phyloP scores from a whole-genome alignment of 1,140 invertebrate genomes.

The Lepidurus packardi region DNA sequence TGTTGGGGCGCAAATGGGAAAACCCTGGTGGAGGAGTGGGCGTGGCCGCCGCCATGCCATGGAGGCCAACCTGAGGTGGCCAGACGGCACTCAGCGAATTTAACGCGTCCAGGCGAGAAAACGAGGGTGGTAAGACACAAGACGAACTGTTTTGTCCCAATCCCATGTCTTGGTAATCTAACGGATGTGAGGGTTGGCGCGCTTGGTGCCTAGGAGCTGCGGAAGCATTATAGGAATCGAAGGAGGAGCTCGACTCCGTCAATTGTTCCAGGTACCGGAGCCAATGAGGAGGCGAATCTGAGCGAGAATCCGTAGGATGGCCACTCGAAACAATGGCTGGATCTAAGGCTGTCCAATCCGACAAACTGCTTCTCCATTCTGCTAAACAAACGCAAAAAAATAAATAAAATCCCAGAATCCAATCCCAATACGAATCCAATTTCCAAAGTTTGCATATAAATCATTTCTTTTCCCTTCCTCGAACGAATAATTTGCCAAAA shows the following conservation, averaged over 20 bases:
- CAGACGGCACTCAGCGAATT: constrained; percentile 31
- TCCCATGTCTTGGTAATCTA: constrained; percentile 30
- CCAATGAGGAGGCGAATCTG: constrained; percentile 49
- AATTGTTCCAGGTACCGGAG: constrained; percentile 50
- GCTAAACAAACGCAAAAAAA: constrained; percentile 17
- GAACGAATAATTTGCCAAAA: background rate
- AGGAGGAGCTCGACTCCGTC: constrained; percentile 44
- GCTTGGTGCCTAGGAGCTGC: constrained; percentile 32
- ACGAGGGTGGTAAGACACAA: background rate
- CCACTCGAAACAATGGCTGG: constrained; percentile 72
- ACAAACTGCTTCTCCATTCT: constrained; percentile 38
- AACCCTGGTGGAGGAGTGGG: constrained; percentile 34
- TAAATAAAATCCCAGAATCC: background rate
- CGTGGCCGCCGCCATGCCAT: constrained; percentile 15
- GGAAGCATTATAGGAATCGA: constrained; percentile 35
- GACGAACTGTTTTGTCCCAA: constrained; percentile 28
- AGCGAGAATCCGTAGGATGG: constrained; percentile 40
- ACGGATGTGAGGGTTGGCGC: constrained; percentile 23
- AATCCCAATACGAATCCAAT: background rate
- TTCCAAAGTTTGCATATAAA: too few relatives aligned
- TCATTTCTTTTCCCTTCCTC: too few relatives aligned
- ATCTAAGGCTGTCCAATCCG: constrained; percentile 77
- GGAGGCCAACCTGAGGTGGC: constrained; percentile 29
- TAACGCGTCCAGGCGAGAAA: constrained; percentile 27
- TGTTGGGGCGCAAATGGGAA: constrained; percentile 32